phyloP scores from a whole-genome alignment of 1,140 invertebrate species.

The Caenorhabditis briggsae region DNA sequence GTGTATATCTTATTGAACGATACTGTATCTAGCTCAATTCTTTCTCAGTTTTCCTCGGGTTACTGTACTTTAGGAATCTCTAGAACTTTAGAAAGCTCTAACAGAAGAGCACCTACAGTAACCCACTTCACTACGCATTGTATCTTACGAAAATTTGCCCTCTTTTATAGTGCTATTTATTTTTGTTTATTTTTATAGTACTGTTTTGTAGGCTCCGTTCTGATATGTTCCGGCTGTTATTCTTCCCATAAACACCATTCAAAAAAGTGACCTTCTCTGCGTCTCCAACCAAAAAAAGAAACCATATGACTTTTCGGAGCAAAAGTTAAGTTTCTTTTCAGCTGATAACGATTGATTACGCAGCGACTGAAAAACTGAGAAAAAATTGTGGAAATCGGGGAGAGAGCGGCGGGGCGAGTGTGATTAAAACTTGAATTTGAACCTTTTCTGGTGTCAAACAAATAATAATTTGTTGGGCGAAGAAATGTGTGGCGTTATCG shows the following conservation, averaged over 20 bases:
- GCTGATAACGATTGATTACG: not conserved
- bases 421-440: constrained; percentile 50
- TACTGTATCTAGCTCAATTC: too few species aligned
- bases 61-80: too few species aligned
- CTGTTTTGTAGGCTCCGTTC: not conserved
- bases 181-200: not conserved
- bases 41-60: too few species aligned
- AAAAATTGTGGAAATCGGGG: not conserved
- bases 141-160: too few species aligned
- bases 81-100: too few species aligned
- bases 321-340: too few species aligned
- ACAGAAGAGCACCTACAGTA: too few species aligned
- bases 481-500: not conserved
- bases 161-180: too few species aligned
- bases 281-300: not conserved
- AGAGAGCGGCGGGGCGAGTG: not conserved
- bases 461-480: constrained; percentile 45
- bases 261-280: not conserved
- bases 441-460: constrained; percentile 45
- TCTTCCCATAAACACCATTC: not conserved
- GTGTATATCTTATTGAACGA: too few species aligned
- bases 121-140: too few species aligned
- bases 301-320: constrained; percentile 10
- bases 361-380: constrained; percentile 5
- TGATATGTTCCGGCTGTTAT: not conserved